A percentile compares a stretch with the other conserved stretches of the same genome.
Evolutionary conservation across 2,797 vertebrate species (phyloP).

Genomic region (Mionectes olivaceus): DNA sequence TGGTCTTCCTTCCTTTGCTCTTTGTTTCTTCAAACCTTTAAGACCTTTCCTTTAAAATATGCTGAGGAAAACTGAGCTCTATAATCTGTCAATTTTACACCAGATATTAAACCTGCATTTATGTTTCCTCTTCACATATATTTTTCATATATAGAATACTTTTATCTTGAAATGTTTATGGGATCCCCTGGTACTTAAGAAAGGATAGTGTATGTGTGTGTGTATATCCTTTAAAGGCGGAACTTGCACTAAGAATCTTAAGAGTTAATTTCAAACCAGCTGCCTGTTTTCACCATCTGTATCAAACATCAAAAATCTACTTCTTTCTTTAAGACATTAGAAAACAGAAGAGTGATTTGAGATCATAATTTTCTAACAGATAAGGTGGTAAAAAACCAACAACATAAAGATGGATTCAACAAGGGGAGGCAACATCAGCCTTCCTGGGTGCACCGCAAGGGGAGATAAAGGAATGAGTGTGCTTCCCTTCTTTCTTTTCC

Average conservation of each 20-base stretch:
- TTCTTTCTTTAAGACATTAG: not conserved
- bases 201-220: not conserved
- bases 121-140: not conserved
- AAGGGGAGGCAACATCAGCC: not conserved
- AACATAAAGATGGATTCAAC: not conserved
- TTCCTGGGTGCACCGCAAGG: not conserved
- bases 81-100: not conserved
- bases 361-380: not conserved
- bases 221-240: not conserved
- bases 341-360: not conserved
- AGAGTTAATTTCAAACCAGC: not conserved
- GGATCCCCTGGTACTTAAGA: not conserved
- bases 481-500: not conserved
- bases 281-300: not conserved
- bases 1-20: not conserved
- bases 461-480: not conserved
- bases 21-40: not conserved
- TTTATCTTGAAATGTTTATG: not conserved
- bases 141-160: not conserved
- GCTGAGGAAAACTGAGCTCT: not conserved
- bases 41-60: not conserved
- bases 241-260: not conserved
- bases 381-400: not conserved
- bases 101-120: not conserved
- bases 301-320: not conserved